Conservation (phyloP, 2,113 vertebrate genomes). For the Antechinus flavipes region DNA sequence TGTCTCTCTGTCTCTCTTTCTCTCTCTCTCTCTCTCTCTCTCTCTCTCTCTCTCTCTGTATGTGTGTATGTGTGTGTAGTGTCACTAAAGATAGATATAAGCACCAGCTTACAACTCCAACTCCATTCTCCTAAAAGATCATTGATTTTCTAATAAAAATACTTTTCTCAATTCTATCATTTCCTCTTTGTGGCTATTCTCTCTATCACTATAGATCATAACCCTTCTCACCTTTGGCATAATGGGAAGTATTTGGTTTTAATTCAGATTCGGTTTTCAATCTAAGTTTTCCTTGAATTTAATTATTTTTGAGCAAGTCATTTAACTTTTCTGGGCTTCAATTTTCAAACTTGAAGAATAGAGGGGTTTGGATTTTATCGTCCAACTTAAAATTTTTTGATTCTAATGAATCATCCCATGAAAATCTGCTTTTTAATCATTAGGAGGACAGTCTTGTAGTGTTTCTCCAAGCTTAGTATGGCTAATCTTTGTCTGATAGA, state of each 20-base stretch:
- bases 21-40: too few relatives aligned
- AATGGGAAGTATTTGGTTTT: not conserved
- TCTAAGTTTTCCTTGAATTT: not conserved
- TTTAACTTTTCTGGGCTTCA: not conserved
- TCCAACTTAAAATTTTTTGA: not conserved
- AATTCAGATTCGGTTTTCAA: not conserved
- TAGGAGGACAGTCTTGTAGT: not conserved
- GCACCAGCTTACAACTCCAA: not conserved
- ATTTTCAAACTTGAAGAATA: not conserved
- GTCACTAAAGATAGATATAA: not conserved
- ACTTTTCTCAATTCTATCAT: not conserved
- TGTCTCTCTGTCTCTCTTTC: too few relatives aligned
- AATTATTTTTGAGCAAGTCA: not conserved
- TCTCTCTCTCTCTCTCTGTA: too few relatives aligned
- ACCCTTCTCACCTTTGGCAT: not conserved
- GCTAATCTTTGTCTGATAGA: not conserved
- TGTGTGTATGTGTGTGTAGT: not conserved
- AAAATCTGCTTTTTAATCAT: not conserved
- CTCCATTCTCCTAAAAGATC: not conserved
- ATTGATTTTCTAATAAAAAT: not conserved
- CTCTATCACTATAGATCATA: not conserved
- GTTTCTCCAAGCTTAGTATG: not conserved
- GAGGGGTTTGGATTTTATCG: not conserved
- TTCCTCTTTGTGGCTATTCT: not conserved
- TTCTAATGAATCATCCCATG: not conserved